Conservation (phyloP, 2,888 invertebrate species). For the Himalopsyche tibetana region DNA sequence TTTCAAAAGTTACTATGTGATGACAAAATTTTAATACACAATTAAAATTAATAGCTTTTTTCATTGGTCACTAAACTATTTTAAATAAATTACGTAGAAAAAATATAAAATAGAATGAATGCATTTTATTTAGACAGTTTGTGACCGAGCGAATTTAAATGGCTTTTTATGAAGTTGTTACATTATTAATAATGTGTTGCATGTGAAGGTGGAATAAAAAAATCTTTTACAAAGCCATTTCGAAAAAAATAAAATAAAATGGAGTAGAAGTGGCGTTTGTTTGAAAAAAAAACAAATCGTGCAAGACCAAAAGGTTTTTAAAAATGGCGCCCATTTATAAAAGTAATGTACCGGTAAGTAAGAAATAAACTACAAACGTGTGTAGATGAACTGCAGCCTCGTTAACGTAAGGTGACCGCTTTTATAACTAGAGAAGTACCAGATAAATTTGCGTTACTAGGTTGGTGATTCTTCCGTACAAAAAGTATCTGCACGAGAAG, state of each 20-base stretch:
- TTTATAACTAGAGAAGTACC: too few species aligned
- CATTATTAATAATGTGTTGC: not conserved
- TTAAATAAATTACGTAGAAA: too few species aligned
- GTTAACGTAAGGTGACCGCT: not conserved
- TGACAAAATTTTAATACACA: too few species aligned
- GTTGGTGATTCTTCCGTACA: too few species aligned
- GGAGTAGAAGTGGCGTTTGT: not conserved
- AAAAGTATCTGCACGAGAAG: too few species aligned
- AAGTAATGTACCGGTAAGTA: constrained; percentile 34
- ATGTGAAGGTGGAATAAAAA: not conserved
- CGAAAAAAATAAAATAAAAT: not conserved
- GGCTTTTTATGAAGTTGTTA: not conserved
- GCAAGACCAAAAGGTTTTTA: constrained; percentile 29
- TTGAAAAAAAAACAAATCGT: constrained; percentile 2
- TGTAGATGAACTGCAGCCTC: not conserved
- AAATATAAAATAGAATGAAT: not conserved
- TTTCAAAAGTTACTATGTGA: too few species aligned
- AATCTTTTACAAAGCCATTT: not conserved
- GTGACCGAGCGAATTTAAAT: not conserved
- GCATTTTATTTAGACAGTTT: not conserved
- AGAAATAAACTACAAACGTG: constrained; percentile 26
- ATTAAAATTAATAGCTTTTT: too few species aligned
- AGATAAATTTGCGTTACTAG: too few species aligned
- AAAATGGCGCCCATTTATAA: constrained; percentile 15
- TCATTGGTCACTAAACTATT: too few species aligned